Evolutionary conservation across 2,888 invertebrate species (phyloP).

Genomic region (Lapara coniferarum): DNA sequence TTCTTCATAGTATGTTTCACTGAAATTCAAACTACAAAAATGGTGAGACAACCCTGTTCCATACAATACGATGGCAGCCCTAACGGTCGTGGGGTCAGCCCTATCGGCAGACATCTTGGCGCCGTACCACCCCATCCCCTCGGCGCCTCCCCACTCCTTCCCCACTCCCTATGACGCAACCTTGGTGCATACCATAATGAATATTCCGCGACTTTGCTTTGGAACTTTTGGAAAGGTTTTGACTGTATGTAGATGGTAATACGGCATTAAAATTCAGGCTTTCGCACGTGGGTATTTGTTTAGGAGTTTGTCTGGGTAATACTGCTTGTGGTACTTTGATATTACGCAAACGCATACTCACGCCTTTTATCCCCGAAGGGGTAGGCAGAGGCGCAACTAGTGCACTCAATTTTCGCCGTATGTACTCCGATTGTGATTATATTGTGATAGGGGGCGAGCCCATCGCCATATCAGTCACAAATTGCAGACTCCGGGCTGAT

Average conservation of each 20-base stretch:
- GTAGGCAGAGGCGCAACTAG: no score
- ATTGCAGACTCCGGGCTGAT: no score
- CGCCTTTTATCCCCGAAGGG: no score
- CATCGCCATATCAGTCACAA: no score
- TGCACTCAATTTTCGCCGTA: no score
- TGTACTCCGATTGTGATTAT: no score
- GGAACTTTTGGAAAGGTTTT: slow-evolving; percentile 29
- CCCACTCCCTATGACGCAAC: slow-evolving; percentile 38
- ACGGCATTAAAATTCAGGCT: neutral
- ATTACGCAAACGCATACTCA: no score
- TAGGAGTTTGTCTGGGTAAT: no score
- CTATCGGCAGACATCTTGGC: slow-evolving; percentile 70
- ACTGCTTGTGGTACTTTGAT: no score
- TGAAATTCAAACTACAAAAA: slow-evolving; percentile 4
- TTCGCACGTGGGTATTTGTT: neutral
- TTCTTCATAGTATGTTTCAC: neutral
- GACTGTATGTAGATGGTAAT: neutral
- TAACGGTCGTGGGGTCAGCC: slow-evolving; percentile 50
- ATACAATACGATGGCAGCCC: neutral
- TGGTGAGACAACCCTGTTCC: neutral
- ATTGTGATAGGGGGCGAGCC: no score
- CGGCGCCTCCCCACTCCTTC: slow-evolving; percentile 32
- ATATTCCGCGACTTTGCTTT: slow-evolving; percentile 43
- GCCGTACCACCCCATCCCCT: slow-evolving; percentile 42
- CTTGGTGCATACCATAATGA: slow-evolving; percentile 48